These are phyloP conservation scores for Lemur catta DNA, from an alignment of 2,797 vertebrate genomes.

Conservation along the genomic window DNA sequence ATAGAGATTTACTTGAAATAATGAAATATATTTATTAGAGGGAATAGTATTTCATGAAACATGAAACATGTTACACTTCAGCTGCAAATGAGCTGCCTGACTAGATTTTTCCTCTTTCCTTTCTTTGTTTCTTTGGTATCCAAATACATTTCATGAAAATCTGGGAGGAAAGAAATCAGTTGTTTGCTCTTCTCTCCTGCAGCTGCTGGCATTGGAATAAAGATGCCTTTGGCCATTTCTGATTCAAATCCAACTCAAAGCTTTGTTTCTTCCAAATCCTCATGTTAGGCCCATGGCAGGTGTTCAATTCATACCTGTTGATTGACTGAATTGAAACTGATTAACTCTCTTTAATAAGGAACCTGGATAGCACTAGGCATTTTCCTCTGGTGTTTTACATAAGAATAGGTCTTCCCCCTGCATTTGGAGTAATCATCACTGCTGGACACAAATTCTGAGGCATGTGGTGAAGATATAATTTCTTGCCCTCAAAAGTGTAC, in stretches of 20 bases:
- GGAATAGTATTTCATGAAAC: background rate
- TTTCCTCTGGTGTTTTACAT: background rate
- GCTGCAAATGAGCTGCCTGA: background rate
- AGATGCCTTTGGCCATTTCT: background rate
- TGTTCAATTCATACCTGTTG: constrained; percentile 40
- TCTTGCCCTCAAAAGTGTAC: background rate
- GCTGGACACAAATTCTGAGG: background rate
- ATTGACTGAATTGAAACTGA: constrained; percentile 18
- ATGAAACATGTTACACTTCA: background rate
- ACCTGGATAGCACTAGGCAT: background rate
- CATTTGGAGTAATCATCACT: background rate
- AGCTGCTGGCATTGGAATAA: background rate
- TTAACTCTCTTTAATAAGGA: constrained; percentile 31
- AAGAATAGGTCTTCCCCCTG: background rate
- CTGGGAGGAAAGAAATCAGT: background rate
- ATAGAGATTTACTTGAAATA: background rate
- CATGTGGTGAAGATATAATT: background rate
- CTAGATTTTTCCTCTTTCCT: background rate
- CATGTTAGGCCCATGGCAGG: background rate
- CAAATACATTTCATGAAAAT: background rate
- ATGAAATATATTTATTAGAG: background rate
- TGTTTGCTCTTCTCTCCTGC: background rate
- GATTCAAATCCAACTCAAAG: constrained; percentile 19
- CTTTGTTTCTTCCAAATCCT: constrained; percentile 28
- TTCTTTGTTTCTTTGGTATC: background rate